phyloP scores from a whole-genome alignment of 2,888 invertebrate species.

The Zhuqinia jingwanae region DNA sequence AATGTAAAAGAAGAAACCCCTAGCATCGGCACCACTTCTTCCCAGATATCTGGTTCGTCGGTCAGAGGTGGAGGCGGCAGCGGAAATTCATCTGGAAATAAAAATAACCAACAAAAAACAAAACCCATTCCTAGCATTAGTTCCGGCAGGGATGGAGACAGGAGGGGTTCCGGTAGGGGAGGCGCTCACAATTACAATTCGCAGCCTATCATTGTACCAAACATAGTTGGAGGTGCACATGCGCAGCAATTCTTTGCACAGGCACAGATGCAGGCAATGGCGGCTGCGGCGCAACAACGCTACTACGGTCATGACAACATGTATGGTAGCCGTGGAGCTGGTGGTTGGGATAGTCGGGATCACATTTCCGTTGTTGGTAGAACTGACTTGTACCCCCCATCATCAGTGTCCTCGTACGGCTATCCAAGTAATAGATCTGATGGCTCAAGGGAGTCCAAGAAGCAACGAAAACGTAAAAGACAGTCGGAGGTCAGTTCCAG shows the following conservation, averaged over 20 bases:
- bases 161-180: constrained; percentile 15
- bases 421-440: constrained; percentile 23
- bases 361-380: constrained; percentile 12
- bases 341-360: constrained; percentile 9
- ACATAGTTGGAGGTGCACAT: neutral
- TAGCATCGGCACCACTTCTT: neutral
- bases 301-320: constrained; percentile 28
- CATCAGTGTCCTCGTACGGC: neutral
- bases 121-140: constrained; percentile 49
- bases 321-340: constrained; percentile 21
- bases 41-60: neutral
- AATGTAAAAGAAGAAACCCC: constrained; percentile 10
- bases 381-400: constrained; percentile 19
- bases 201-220: constrained; percentile 6
- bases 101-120: constrained; percentile 1
- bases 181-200: constrained; percentile 35
- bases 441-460: neutral
- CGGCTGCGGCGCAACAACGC: neutral
- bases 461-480: constrained; percentile 51
- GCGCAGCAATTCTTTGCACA: constrained; percentile 22
- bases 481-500: constrained; percentile 39
- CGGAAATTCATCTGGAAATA: neutral
- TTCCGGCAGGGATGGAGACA: neutral
- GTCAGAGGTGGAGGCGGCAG: neutral
- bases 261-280: constrained; percentile 18